Conservation (phyloP, 2,113 vertebrate species). For the Vulpes ferrilata region DNA sequence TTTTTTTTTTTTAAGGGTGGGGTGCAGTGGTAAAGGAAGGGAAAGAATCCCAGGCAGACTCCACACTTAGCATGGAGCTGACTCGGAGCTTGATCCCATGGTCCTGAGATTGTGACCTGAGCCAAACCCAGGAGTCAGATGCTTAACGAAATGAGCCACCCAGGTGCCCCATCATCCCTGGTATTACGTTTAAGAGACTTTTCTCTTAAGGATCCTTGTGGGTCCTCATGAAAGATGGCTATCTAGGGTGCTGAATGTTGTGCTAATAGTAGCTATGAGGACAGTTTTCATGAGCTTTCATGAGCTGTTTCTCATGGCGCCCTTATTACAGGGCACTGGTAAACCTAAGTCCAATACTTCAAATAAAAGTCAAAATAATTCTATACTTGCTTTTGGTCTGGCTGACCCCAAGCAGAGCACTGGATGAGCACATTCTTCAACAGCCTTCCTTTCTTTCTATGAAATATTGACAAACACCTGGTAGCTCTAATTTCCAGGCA, state of each 20-base stretch:
- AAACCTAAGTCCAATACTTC: not conserved
- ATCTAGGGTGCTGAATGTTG: not conserved
- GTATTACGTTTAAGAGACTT: not conserved
- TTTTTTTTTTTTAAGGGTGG: not conserved
- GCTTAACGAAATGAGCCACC: not conserved
- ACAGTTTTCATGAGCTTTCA: not conserved
- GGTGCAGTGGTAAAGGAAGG: no score
- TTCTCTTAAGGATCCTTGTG: not conserved
- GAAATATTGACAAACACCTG: rapidly evolving
- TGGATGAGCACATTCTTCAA: rapidly evolving
- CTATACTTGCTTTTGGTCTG: rapidly evolving
- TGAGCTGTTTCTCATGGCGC: not conserved
- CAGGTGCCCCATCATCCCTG: not conserved
- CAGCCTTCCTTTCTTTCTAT: not conserved
- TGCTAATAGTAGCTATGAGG: not conserved
- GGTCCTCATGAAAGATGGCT: not conserved
- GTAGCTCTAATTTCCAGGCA: not conserved
- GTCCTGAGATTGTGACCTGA: not conserved
- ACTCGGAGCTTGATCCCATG: not conserved
- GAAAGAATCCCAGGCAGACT: not conserved
- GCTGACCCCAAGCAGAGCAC: not conserved
- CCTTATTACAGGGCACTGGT: not conserved
- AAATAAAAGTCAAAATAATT: not conserved
- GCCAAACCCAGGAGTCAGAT: not conserved
- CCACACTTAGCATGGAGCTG: not conserved